Conservation (phyloP, 2,797 vertebrate genomes). For the Eulemur mongoz region DNA sequence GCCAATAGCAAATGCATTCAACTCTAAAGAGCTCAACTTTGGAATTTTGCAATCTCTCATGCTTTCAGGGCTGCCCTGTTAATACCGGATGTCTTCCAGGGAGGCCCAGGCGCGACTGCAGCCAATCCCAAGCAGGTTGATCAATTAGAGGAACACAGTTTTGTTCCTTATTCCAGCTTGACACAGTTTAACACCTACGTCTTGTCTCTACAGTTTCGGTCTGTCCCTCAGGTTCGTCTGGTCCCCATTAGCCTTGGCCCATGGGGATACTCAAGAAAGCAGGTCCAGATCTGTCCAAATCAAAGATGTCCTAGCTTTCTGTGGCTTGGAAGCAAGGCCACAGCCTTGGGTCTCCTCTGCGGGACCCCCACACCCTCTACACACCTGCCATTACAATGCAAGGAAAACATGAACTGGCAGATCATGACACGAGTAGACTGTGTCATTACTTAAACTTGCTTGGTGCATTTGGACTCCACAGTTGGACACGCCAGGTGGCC, state of each 20-base stretch:
- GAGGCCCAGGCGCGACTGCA: not conserved
- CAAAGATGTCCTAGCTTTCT: not conserved
- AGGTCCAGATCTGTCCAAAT: not conserved
- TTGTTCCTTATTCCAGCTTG: not conserved
- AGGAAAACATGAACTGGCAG: not conserved
- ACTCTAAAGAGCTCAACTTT: not conserved
- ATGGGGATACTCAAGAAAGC: not conserved
- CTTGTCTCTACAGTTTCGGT: not conserved
- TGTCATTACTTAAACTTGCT: not conserved
- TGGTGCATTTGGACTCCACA: not conserved
- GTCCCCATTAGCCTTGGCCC: not conserved
- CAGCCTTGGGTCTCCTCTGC: not conserved
- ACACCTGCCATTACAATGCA: not conserved
- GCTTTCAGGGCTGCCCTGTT: not conserved
- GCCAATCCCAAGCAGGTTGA: not conserved
- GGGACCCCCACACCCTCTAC: not conserved
- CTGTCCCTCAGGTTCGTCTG: not conserved
- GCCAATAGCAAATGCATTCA: not conserved
- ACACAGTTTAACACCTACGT: not conserved
- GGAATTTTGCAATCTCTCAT: not conserved
- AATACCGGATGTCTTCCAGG: not conserved
- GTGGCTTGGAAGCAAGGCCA: not conserved
- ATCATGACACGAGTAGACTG: accelerated
- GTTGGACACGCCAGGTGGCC: not conserved
- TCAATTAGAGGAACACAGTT: not conserved